Evolutionary conservation across 2,113 vertebrate species (phyloP), one percentile per base, ranked within the genome.

Genomic region (Pipra filicauda): DNA sequence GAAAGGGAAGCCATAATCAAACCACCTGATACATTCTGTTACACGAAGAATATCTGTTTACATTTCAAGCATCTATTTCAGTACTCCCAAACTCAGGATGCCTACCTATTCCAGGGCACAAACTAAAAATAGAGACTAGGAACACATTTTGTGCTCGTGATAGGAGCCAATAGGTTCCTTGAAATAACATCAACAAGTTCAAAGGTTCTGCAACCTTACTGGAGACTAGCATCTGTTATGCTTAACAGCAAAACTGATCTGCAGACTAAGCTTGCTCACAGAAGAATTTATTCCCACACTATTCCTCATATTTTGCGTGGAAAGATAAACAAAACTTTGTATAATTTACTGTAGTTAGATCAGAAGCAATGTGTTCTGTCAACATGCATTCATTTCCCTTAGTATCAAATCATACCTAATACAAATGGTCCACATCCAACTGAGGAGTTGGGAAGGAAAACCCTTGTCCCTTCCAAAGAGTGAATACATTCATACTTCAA

Each of bases 71-170:
- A 30, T 44, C 80, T 80, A 61, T 91, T 91, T 95, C 55, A 65
- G 87, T 39, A 72, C 49, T 72, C 62, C 58, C 18, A 82, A 89
- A 89, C 44, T 69, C 1, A 72, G 41, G 49, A 71, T 79, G 41
- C 22, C 46, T 76, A 87, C 58, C 61, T 95, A 75, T 48, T 76
- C 31, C 77, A 79, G n/a, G 37, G 26, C 48, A 82, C 20, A 33
- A 91, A 69, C 89, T 95, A 92, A 93, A 94, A 95, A 78, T 43
- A 89, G 39, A 88, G 48, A 85, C n/a, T 39, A 90, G 57, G 44
- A 66, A 82, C 35, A 89, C 49, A 70, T 69, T 91, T 52, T 91
- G 54, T 46, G 19, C 35, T 91, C 24, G 78, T 19, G 15, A 83
- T 26, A 55, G 58, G 37, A 86, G 48, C 30, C n/a, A n/a, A 64